These are phyloP conservation scores for Erythrocebus patas DNA, from an alignment of 2,113 vertebrate species.

Conservation along the genomic window DNA sequence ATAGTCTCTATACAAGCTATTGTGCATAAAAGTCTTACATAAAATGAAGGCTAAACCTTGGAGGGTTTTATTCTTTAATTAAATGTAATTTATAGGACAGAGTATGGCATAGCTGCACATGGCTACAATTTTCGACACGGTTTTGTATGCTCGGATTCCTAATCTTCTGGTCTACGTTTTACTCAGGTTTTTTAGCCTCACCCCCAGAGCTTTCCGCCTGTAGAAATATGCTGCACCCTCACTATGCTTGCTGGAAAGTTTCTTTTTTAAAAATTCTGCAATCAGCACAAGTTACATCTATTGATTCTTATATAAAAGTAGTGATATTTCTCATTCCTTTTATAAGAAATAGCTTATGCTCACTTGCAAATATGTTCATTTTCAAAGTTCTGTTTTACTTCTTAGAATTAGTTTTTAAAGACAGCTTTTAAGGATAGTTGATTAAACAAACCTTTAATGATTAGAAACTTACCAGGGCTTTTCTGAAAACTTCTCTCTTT, in stretches of 20 bases:
- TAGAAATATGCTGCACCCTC: background rate
- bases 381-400: background rate
- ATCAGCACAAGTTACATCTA: background rate
- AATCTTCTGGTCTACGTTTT: background rate
- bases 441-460: background rate
- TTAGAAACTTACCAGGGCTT: slow-evolving; percentile 13
- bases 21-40: background rate
- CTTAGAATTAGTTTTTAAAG: slow-evolving; percentile 36
- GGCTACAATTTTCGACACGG: background rate
- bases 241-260: background rate
- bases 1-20: background rate
- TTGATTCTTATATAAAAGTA: background rate
- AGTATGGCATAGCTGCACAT: background rate
- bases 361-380: slow-evolving; percentile 18
- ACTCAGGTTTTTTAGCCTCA: background rate
- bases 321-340: background rate
- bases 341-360: background rate
- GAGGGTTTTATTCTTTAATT: background rate
- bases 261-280: background rate
- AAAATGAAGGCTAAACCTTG: background rate
- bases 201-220: background rate
- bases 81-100: background rate
- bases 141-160: background rate
- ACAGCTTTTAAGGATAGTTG: background rate
- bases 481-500: slow-evolving; percentile 9